Base-by-base conservation (phyloP, 1,140 invertebrate species). In the Conus ventricosus region DNA sequence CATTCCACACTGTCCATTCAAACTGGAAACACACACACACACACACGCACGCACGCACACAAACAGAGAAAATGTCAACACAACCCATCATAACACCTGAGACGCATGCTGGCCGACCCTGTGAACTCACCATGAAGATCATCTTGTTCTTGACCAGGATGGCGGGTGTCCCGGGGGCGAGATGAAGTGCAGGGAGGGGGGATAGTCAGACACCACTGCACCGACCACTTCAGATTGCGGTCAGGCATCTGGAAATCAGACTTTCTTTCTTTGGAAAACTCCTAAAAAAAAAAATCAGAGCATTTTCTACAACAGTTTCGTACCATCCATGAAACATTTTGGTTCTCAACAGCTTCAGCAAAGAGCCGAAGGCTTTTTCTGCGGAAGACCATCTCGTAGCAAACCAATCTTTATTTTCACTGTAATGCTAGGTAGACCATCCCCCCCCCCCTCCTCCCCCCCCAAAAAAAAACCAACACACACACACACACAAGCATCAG, bases 131-230 rank as follows among this genome's bases (percentile, higher is more conserved):
- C 92, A 94, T 93, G 25, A 93, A 91, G 27, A 93, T 89, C 92
- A 94, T 99, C 95, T 99, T 98, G 20, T 99, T 96, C 86, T 97
- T 97, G 89, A 98, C 96, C 23, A 98, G 96, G 89, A 99, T 97
- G 23, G 97, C 97, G 20, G 98, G 96, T 95, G 97, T 97, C 20
- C 98, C 98, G 84, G 97, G 5, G 98, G 97, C 81, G 98, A 97
- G 90, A 98, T 97, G 88, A 98, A 97, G 51, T 91, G 92, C 89
- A 98, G 97, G 67, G 97, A 97, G 25, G 98, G 84, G 98, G 98
- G 90, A 98, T 97, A 55, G 98, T 97, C 91, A 99, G 95, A 94
- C 98, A 98, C 96, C 98, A 98, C 94, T 98, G 97, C 54, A 99
- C 97, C 39, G 96, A 96, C 98, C 98, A 99, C 91, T 97, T 97